Evolutionary conservation across 1,140 invertebrate genomes (phyloP), one percentile per base, ranked within the genome.

Genomic region (Conopomorpha cramerella): DNA sequence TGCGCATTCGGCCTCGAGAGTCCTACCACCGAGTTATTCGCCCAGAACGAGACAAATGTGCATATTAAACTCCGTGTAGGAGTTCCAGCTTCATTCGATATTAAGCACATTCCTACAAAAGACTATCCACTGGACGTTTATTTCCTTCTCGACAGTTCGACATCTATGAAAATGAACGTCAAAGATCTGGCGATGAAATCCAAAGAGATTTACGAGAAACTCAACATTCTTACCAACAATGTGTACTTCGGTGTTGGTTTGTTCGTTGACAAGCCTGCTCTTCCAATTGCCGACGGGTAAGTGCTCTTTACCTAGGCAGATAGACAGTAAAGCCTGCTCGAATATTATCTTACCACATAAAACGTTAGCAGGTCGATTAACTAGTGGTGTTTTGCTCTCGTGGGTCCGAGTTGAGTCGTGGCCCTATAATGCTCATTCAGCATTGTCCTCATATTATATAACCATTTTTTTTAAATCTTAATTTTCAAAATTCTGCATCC

Each of bases 51-150:
- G n/a, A n/a, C n/a, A n/a, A n/a, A n/a, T n/a, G n/a, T n/a, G n/a
- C n/a, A n/a, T n/a, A 47, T 76, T 2, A 55, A 52, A 36, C 41
- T 49, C 2, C 40, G 57, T 11, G 56, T 56, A 16, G 64, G 64
- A 14, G 40, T 56, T 10, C 19, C 49, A 17, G 40, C 53, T 3
- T 27, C 48, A 27, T 55, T 78, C 14, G 25, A 36, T 0, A 56
- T 77, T 43, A 39, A 38, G 8, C 86, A 84, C 36, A 80, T 80
- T 16, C 82, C 84, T 39, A 88, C 90, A 6, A 81, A 86, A 55
- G 87, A 93, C 65, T 94, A 92, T 70, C 92, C 92, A 0, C 85
- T 95, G 1, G 92, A 95, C 74, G 68, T 95, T 1, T 95, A 95
- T 61, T 95, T 90, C 55, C 71, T 95, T 0, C 91, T 95, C 87